Base-by-base conservation (phyloP, 2,888 invertebrate genomes). In the Scotopteryx bipunctaria region DNA sequence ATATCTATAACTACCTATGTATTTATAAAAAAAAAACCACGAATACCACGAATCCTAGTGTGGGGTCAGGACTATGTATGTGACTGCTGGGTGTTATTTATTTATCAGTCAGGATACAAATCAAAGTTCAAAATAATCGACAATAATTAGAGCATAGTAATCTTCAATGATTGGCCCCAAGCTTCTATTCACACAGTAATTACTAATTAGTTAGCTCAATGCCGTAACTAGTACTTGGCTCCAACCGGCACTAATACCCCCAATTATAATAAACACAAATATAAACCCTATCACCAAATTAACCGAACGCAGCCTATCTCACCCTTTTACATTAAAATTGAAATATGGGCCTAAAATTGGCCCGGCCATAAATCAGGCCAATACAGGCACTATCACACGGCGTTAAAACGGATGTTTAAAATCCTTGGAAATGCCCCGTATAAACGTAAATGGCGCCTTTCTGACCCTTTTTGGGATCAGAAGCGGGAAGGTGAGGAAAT, bases 361-460 rank as follows among this genome's bases (percentile, higher is more conserved):
- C 15, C 49, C 47, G 47, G 16, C 3, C 42, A 50, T 61, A 57
- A 61, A 61, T 61, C 56, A 57, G 42, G 37, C 54, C 51, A 46
- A 49, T 61, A 58, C 44, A 59, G 43, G 43, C 52, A 59, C 59
- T 60, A 61, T 59, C 59, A 45, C 55, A 51, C 27, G 38, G 47
- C 53, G 50, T 62, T 61, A 59, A 55, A 61, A 62, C 54, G 56
- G 53, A 46, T 57, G 52, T 59, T 64, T 57, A 47, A 61, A 64
- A 61, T 59, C 59, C 57, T 56, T 43, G 43, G 21, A 43, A 61
- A 57, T 51, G 43, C 47, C 38, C 21, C 47, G 41, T 53, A 54
- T 58, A 55, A 54, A 56, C 44, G 47, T 50, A 62, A 57, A 57
- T 54, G 54, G 36, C 49, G 41, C 47, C 51, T 47, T 47, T 52